phyloP scores from a whole-genome alignment of 2,888 invertebrate species.

The Penaeus monodon region DNA sequence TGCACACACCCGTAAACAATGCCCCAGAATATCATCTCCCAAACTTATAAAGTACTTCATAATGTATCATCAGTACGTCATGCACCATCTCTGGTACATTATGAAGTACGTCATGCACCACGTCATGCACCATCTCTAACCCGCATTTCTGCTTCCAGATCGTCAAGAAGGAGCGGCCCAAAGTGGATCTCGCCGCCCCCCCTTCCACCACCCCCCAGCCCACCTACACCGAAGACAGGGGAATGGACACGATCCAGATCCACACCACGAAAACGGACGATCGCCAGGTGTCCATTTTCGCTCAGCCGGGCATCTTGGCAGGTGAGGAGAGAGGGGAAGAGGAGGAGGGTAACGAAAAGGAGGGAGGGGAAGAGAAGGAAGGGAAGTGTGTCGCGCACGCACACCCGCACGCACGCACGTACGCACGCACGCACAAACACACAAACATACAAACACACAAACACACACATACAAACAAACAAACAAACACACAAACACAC shows the following conservation, averaged over 20 bases:
- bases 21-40: too few relatives aligned
- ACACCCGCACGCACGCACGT: too few relatives aligned
- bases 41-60: too few relatives aligned
- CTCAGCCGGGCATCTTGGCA: slow-evolving; percentile 92
- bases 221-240: slow-evolving; percentile 38
- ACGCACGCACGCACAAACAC: too few relatives aligned
- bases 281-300: slow-evolving; percentile 86
- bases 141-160: slow-evolving; percentile 7
- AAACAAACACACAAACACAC: too few relatives aligned
- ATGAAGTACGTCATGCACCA: too few relatives aligned
- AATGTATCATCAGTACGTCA: too few relatives aligned
- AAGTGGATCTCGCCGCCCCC: slow-evolving; percentile 17
- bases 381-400: neutral
- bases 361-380: neutral
- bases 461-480: too few relatives aligned
- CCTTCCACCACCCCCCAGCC: slow-evolving; percentile 37
- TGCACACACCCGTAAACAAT: too few relatives aligned
- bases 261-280: slow-evolving; percentile 58
- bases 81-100: too few relatives aligned
- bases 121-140: too few relatives aligned
- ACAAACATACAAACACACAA: too few relatives aligned
- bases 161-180: slow-evolving; percentile 11
- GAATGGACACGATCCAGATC: slow-evolving; percentile 55
- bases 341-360: neutral
- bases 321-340: slow-evolving; percentile 74